Percentiles rank a stretch among this genome's conserved stretches.
phyloP scores from a whole-genome alignment of 2,113 vertebrate genomes.

The Psophia crepitans region DNA sequence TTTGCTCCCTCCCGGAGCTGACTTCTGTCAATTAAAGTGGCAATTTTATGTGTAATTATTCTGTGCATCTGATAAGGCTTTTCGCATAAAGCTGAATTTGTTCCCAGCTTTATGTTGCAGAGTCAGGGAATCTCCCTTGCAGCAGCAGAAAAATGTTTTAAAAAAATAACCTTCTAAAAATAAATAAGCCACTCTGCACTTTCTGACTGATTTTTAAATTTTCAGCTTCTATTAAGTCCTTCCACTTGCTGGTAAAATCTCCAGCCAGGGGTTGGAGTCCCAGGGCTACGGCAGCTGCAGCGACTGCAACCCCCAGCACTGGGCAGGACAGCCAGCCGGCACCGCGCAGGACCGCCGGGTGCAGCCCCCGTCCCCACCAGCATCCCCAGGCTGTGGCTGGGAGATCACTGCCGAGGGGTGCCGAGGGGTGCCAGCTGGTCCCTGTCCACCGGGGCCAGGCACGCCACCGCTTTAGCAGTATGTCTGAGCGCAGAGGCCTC shows the following conservation, averaged over 20 bases:
- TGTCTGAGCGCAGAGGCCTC: background rate
- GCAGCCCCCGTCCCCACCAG: background rate
- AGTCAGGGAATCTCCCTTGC: background rate
- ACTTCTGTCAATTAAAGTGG: constrained; percentile 37
- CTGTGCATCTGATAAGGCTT: background rate
- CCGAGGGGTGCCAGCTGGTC: background rate
- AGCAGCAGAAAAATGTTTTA: background rate
- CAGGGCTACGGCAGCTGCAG: background rate
- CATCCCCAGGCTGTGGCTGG: background rate
- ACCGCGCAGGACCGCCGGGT: accelerated
- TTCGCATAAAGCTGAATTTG: background rate
- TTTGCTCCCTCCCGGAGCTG: background rate
- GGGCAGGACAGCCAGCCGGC: background rate
- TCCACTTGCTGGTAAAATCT: background rate
- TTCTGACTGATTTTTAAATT: background rate
- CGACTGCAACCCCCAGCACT: background rate
- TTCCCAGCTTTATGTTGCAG: background rate
- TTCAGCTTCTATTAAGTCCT: background rate
- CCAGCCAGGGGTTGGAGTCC: background rate
- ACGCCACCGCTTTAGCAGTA: background rate
- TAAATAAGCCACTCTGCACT: background rate
- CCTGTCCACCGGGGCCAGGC: accelerated
- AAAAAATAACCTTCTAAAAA: background rate
- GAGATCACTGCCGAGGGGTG: background rate
- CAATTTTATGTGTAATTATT: constrained; percentile 31